Conservation (phyloP, 2,113 vertebrate genomes). For the Scophthalmus maximus region DNA sequence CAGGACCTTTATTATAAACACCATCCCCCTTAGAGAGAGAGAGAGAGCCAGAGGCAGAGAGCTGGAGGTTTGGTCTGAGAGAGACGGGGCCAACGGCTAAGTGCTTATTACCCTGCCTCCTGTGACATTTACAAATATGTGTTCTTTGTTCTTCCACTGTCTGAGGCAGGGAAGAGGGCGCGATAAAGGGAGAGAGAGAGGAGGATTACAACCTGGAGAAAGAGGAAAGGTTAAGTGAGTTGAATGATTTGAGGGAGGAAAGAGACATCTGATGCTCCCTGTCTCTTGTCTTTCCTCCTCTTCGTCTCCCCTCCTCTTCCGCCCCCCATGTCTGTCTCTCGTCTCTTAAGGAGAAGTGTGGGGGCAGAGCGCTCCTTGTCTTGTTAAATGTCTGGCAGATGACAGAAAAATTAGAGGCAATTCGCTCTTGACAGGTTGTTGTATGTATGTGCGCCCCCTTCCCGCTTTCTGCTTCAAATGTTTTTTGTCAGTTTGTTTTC, state of each 20-base stretch:
- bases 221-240: conserved; percentile 72
- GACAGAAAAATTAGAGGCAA: conserved; percentile 88
- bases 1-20: conserved; percentile 93
- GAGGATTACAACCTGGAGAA: conserved; percentile 67
- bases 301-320: conserved; percentile 40
- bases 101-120: conserved; percentile 78
- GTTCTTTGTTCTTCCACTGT: conserved; percentile 72
- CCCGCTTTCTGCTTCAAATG: conserved; percentile 83
- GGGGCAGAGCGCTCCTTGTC: conserved; percentile 79
- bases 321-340: conserved; percentile 28
- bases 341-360: conserved; percentile 76
- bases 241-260: conserved; percentile 62
- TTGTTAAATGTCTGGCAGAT: conserved; percentile 87
- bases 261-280: conserved; percentile 59
- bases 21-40: conserved; percentile 57
- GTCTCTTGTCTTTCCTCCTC: conserved; percentile 46
- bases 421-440: conserved; percentile 85
- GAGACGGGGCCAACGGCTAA: conserved; percentile 69
- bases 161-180: conserved; percentile 46
- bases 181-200: conserved; percentile 33
- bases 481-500: conserved; percentile 85
- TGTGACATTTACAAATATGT: conserved; percentile 73
- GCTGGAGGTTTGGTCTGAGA: conserved; percentile 64
- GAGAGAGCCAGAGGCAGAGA: conserved; percentile 51
- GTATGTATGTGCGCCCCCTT: conserved; percentile 45